phyloP scores from a whole-genome alignment of 2,113 vertebrate species.

The Picathartes gymnocephalus region DNA sequence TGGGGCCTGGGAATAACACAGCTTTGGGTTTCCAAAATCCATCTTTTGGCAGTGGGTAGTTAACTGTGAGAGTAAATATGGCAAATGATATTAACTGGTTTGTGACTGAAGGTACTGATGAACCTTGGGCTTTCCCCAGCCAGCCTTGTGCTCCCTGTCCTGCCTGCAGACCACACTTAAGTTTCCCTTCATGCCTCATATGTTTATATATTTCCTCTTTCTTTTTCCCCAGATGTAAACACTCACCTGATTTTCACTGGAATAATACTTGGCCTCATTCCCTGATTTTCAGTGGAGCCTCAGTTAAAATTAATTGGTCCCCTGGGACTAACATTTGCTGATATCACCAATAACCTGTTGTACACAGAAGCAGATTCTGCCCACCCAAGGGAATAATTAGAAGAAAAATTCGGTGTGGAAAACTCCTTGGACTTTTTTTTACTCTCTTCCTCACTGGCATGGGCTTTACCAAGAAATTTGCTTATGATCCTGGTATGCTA shows the following conservation, averaged over 20 bases:
- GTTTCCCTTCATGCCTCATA: not conserved
- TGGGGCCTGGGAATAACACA: not conserved
- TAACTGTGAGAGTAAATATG: not conserved
- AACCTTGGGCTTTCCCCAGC: not conserved
- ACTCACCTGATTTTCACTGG: not conserved
- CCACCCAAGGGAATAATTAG: slow-evolving; percentile 24
- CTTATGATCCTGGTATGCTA: not conserved
- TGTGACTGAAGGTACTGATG: not conserved
- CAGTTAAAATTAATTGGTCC: slow-evolving; percentile 43
- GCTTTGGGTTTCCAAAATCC: not conserved
- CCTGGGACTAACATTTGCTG: not conserved
- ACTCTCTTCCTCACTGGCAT: not conserved
- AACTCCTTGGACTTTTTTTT: not conserved
- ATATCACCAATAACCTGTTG: slow-evolving; percentile 10
- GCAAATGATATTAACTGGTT: not conserved
- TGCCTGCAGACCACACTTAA: not conserved
- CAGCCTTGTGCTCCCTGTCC: not conserved
- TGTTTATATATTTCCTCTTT: not conserved
- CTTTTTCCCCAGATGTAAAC: not conserved
- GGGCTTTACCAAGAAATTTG: not conserved
- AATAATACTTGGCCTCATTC: not conserved
- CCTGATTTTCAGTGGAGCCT: not conserved
- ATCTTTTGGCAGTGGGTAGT: not conserved
- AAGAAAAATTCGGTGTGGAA: not conserved
- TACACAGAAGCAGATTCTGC: not conserved